These are phyloP conservation scores for Engystomops pustulosus DNA, from an alignment of 2,113 vertebrate species.

Conservation along the genomic window DNA sequence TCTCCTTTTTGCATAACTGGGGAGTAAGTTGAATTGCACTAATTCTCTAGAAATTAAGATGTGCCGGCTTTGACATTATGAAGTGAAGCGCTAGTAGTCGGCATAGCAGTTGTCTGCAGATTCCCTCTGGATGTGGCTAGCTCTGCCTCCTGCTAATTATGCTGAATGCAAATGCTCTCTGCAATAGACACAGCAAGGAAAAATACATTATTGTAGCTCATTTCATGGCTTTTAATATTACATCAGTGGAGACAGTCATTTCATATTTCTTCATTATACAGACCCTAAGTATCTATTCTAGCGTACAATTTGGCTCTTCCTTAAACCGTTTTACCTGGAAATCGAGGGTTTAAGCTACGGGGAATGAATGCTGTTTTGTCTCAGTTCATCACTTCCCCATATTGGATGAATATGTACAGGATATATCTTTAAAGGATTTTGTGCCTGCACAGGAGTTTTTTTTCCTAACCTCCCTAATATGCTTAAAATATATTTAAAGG, in stretches of 20 bases:
- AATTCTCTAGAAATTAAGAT: slow-evolving; percentile 95
- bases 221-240: slow-evolving; percentile 68
- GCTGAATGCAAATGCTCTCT: slow-evolving; percentile 86
- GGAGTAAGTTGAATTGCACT: slow-evolving; percentile 86
- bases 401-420: neutral
- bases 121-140: slow-evolving; percentile 85
- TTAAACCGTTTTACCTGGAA: slow-evolving; percentile 15
- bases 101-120: slow-evolving; percentile 91
- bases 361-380: slow-evolving; percentile 2
- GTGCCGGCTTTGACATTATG: slow-evolving; percentile 91
- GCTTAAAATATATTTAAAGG: neutral
- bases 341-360: neutral
- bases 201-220: slow-evolving; percentile 66
- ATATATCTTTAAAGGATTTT: neutral
- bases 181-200: slow-evolving; percentile 76
- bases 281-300: slow-evolving; percentile 27
- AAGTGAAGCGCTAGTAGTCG: slow-evolving; percentile 94
- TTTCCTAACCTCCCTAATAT: neutral
- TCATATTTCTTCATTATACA: slow-evolving; percentile 50
- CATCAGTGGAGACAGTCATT: slow-evolving; percentile 58
- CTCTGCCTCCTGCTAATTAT: slow-evolving; percentile 94
- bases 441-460: neutral
- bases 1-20: slow-evolving; percentile 78
- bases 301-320: neutral
- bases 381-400: neutral